Percentiles rank a stretch among this genome's conserved stretches.
Evolutionary conservation across 2,113 vertebrate species (phyloP).

Genomic region (Pluvianellus socialis): DNA sequence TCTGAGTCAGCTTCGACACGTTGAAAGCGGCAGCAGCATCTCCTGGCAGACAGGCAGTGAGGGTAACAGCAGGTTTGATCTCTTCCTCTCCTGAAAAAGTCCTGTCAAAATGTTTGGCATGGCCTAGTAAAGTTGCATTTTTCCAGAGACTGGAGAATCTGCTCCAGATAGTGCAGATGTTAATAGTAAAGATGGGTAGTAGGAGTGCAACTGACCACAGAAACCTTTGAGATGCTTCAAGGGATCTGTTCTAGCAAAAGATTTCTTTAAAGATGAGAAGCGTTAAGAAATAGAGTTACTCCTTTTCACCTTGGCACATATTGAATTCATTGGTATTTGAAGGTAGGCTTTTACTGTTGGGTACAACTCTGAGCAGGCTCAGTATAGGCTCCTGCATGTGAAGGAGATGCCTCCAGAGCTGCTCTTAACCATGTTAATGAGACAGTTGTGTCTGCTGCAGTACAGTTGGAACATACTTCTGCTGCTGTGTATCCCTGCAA

Average conservation of each 20-base stretch:
- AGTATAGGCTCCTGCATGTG: neutral
- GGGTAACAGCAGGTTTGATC: neutral
- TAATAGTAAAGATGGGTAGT: neutral
- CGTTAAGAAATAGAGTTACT: neutral
- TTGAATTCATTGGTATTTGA: neutral
- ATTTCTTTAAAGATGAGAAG: neutral
- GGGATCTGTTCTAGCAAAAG: neutral
- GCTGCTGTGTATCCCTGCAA: neutral
- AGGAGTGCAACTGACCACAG: neutral
- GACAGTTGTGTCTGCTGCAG: neutral
- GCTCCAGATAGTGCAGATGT: neutral
- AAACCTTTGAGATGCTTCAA: neutral
- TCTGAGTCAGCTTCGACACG: constrained; percentile 13
- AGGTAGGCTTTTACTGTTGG: neutral
- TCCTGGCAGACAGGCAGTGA: neutral
- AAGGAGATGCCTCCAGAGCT: neutral
- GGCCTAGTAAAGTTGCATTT: neutral
- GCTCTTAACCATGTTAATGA: neutral
- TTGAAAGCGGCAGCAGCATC: neutral
- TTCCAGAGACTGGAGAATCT: neutral
- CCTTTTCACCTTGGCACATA: neutral
- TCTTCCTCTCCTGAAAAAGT: neutral
- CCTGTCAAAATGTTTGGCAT: neutral
- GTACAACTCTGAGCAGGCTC: neutral
- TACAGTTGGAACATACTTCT: neutral